Conservation (phyloP, 2,113 vertebrate genomes). For the Connochaetes taurinus region DNA sequence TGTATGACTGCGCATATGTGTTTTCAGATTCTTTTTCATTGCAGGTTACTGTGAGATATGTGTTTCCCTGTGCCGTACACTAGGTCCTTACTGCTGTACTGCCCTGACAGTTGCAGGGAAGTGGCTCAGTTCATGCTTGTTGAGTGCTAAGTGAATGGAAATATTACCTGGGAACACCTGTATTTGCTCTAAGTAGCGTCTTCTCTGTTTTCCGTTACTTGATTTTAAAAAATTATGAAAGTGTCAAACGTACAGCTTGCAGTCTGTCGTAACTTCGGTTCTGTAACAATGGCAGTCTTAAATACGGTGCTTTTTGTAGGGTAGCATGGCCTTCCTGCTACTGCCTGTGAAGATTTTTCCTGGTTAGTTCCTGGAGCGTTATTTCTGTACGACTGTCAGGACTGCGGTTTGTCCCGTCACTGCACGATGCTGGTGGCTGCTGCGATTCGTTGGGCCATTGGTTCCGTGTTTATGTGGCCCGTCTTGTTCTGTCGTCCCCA, state of each 20-base stretch:
- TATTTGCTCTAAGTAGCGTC: background rate
- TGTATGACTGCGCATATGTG: rapidly evolving
- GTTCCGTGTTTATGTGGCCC: background rate
- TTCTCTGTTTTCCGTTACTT: background rate
- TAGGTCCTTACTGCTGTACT: background rate
- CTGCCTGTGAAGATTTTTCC: background rate
- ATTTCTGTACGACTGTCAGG: background rate
- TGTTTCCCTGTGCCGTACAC: background rate
- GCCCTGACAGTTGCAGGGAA: background rate
- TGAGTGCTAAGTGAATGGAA: background rate
- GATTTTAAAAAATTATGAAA: background rate
- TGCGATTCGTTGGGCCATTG: background rate
- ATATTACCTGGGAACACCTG: background rate
- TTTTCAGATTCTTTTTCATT: rapidly evolving
- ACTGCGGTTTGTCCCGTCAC: background rate
- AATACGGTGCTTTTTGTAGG: background rate
- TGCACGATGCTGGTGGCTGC: background rate
- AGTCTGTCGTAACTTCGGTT: background rate
- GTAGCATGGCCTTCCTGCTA: background rate
- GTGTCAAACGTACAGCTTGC: background rate
- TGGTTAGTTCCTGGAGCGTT: background rate
- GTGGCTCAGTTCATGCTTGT: background rate
- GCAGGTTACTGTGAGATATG: rapidly evolving
- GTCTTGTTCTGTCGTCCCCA: background rate
- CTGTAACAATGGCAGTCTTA: background rate